Conservation (phyloP, 2,797 vertebrate species). For the Melanotaenia parkinsoni region DNA sequence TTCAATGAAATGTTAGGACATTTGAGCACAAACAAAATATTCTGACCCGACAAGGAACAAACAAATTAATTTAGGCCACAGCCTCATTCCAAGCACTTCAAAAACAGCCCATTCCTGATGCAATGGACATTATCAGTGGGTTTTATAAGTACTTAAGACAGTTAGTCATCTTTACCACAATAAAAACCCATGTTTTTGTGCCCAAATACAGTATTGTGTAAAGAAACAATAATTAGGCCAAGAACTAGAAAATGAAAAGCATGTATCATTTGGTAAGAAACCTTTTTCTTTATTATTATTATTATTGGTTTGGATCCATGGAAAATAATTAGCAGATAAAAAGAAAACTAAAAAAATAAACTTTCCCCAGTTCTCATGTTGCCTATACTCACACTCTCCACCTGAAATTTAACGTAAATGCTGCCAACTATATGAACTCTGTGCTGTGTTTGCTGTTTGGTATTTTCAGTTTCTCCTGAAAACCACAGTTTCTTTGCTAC, state of each 20-base stretch:
- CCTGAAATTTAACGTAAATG: constrained; percentile 20
- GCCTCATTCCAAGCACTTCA: not conserved
- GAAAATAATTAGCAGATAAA: not conserved
- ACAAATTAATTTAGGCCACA: not conserved
- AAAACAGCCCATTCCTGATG: not conserved
- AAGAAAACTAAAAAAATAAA: constrained; percentile 30
- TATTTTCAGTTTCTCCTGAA: constrained; percentile 22
- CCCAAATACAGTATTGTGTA: not conserved
- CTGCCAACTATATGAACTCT: constrained; percentile 13
- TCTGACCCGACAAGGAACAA: not conserved
- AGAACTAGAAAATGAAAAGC: not conserved
- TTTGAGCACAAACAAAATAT: not conserved
- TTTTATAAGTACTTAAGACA: constrained; percentile 1
- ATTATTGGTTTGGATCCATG: not conserved
- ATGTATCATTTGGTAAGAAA: not conserved
- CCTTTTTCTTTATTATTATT: not conserved
- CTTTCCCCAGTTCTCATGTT: not conserved
- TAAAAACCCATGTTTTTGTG: not conserved
- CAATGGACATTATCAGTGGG: not conserved
- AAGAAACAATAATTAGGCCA: not conserved
- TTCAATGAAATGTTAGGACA: not conserved
- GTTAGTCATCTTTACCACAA: constrained; percentile 6
- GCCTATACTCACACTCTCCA: constrained; percentile 12
- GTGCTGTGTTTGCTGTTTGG: not conserved
- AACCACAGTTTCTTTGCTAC: constrained; percentile 19